phyloP scores from a whole-genome alignment of 2,797 vertebrate genomes.

The Rhinoraja longicauda region DNA sequence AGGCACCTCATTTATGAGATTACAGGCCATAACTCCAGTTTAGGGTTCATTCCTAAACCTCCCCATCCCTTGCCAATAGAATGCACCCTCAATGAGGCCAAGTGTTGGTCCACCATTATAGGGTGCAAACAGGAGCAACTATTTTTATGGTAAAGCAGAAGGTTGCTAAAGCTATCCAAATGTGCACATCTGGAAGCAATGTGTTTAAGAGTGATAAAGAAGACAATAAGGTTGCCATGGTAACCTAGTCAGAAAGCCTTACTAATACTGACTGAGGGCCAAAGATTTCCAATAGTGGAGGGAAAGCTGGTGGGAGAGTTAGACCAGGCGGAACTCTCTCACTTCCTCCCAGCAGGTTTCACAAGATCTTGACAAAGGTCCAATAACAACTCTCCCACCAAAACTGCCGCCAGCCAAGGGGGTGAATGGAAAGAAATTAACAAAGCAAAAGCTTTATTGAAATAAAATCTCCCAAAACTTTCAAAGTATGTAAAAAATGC shows the following conservation, averaged over 20 bases:
- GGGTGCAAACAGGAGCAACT: not conserved
- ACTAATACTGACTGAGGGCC: not conserved
- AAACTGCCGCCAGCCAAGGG: not conserved
- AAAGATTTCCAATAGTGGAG: not conserved
- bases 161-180: not conserved
- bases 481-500: not conserved
- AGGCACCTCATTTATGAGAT: not conserved
- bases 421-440: not conserved
- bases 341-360: not conserved
- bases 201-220: not conserved
- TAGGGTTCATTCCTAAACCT: not conserved
- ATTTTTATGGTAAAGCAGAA: not conserved
- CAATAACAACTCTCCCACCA: not conserved
- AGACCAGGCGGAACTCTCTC: not conserved
- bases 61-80: not conserved
- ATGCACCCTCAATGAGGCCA: not conserved
- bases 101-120: not conserved
- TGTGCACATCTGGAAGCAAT: constrained; percentile 1
- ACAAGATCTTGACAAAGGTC: not conserved
- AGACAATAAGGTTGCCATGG: not conserved
- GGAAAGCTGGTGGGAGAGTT: not conserved
- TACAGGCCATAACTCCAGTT: not conserved
- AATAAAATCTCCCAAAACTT: not conserved
- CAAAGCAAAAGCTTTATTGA: not conserved
- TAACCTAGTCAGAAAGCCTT: not conserved